These are phyloP conservation scores for Platycheirus rosarum DNA, from an alignment of 2,888 invertebrate species.

Conservation along the genomic window DNA sequence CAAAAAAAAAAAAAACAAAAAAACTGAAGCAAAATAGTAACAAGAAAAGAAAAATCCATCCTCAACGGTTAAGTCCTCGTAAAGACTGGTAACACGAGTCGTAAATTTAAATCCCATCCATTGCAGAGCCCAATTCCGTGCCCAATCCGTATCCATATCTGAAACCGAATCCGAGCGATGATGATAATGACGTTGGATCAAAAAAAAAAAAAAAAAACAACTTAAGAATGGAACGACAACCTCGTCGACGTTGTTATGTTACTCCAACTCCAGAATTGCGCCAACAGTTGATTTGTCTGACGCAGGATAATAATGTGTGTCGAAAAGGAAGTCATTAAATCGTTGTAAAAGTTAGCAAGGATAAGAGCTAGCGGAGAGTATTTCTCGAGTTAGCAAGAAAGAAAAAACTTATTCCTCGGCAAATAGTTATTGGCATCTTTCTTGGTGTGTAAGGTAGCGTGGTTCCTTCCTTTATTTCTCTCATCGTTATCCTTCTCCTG, in stretches of 20 bases:
- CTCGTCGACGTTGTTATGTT: constrained; percentile 29
- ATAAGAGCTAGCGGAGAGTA: constrained; percentile 17
- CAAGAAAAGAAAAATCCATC: constrained; percentile 54
- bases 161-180: constrained; percentile 16
- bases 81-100: constrained; percentile 69
- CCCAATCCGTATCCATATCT: constrained; percentile 12
- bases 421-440: constrained; percentile 68
- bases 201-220: constrained; percentile 8
- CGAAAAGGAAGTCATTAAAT: constrained; percentile 75
- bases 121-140: constrained; percentile 21
- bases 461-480: constrained; percentile 56
- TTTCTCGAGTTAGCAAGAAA: constrained; percentile 6
- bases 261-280: constrained; percentile 29
- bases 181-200: constrained; percentile 20
- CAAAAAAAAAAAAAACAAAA: constrained; percentile 7
- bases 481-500: constrained; percentile 8
- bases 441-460: constrained; percentile 52
- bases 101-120: constrained; percentile 72
- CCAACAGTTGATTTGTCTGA: constrained; percentile 74
- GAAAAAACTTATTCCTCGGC: constrained; percentile 50
- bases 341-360: constrained; percentile 65
- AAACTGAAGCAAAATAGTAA: constrained; percentile 38
- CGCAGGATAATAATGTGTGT: constrained; percentile 74
- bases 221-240: constrained; percentile 1
- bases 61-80: constrained; percentile 69